phyloP scores from a whole-genome alignment of 1,140 invertebrate species.

The Kradibia gibbosae region DNA sequence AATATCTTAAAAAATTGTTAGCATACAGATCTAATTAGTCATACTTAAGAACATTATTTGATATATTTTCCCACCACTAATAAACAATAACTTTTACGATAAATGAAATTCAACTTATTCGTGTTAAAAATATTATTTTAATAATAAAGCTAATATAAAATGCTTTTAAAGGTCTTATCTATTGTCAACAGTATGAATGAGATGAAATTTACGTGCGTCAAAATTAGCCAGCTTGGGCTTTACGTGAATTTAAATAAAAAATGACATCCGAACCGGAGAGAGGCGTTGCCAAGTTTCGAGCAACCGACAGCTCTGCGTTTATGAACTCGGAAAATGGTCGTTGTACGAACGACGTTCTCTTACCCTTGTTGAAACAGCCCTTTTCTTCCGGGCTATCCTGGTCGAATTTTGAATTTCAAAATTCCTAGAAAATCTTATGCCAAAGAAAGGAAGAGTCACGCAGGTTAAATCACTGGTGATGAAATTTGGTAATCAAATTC shows the following conservation, averaged over 20 bases:
- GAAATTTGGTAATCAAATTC: neutral
- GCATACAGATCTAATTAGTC: too few species aligned
- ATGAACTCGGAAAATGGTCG: constrained; percentile 42
- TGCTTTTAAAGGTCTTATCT: constrained; percentile 21
- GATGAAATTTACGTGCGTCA: constrained; percentile 19
- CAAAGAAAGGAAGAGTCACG: neutral
- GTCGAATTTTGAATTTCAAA: constrained; percentile 45
- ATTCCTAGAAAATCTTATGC: constrained; percentile 24
- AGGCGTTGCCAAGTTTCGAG: constrained; percentile 36
- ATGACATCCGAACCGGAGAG: constrained; percentile 12
- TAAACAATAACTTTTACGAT: neutral
- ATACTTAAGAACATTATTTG: too few species aligned
- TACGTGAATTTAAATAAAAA: constrained; percentile 41
- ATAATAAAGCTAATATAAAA: neutral
- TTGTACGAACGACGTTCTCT: neutral
- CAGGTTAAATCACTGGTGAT: neutral
- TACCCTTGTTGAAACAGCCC: constrained; percentile 6
- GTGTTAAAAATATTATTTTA: neutral
- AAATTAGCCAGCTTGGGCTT: constrained; percentile 20
- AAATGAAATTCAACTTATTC: neutral
- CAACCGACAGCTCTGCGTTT: constrained; percentile 27
- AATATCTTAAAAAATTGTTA: too few species aligned
- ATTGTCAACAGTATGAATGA: constrained; percentile 12
- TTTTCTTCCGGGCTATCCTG: neutral
- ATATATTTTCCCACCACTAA: neutral